phyloP scores from a whole-genome alignment of 2,888 invertebrate genomes.

The Ennomos fuscantarius region DNA sequence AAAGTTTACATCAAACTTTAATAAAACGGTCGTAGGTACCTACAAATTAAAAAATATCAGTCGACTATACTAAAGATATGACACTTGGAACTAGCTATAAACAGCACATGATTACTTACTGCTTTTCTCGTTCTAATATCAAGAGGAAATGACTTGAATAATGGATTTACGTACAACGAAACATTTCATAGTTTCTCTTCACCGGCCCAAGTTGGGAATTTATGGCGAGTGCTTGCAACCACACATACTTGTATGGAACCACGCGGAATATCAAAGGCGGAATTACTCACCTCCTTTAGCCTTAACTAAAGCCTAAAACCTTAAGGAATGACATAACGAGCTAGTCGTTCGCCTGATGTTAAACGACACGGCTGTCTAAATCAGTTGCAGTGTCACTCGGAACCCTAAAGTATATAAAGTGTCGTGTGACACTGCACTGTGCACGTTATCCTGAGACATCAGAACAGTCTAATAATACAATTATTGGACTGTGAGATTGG shows the following conservation, averaged over 20 bases:
- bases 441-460: too few relatives aligned
- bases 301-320: too few relatives aligned
- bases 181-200: constrained; percentile 58
- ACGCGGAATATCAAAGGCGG: constrained; percentile 27
- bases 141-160: constrained; percentile 43
- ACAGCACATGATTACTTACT: constrained; percentile 37
- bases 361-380: too few relatives aligned
- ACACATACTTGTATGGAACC: constrained; percentile 42
- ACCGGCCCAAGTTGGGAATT: constrained; percentile 55
- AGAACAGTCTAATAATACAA: too few relatives aligned
- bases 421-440: too few relatives aligned
- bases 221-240: constrained; percentile 52
- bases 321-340: too few relatives aligned
- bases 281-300: constrained; percentile 23
- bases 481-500: too few relatives aligned
- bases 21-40: neutral
- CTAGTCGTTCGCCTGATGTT: too few relatives aligned
- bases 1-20: neutral
- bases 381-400: too few relatives aligned
- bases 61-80: too few relatives aligned
- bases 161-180: constrained; percentile 47
- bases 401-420: too few relatives aligned
- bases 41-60: too few relatives aligned
- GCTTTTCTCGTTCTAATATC: constrained; percentile 47
- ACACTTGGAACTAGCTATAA: constrained; percentile 15